Base-by-base conservation (phyloP, 2,797 vertebrate genomes). In the Brachyalestes nurse region DNA sequence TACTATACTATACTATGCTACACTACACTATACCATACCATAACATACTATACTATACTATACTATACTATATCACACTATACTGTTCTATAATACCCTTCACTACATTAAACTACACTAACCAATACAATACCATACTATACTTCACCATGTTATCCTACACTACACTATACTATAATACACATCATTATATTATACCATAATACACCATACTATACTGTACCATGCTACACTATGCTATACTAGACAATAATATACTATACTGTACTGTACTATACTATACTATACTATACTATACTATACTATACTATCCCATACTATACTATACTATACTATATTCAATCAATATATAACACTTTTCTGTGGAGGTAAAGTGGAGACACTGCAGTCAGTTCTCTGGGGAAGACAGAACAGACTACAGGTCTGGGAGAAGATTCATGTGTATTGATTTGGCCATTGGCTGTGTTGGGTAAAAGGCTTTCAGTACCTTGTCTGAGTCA, bases 401-500 rank as follows among this genome's bases (percentile, higher is more conserved):
- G 45, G 12, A 47, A 57, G 6, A 8, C 19, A 60, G n/a, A 23
- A n/a, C 10, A 60, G 57, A 60, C n/a, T 64, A 64, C 25, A 64
- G 9, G 70, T 82, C 81, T 80, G 72, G 42, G 78, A 65, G 65
- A 60, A 62, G 57, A 69, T 64, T 65, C 42, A 40, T 72, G 47
- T 51, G 81, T 89, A 93, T 93, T 87, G 90, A 93, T 92, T 84
- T 61, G 80, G 86, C 80, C 82, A 86, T 86, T 83, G 5, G 86
- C 91, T 92, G 91, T 82, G 90, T 90, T 45, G n/a, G 53, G 58
- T n/a, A 87, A 92, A 90, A 91, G 81, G 87, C 90, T 92, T 92
- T 93, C 92, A 93, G 89, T 92, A 92, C 92, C 92, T 93, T 93
- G 93, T 82, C 77, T 77, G 84, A 86, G 45, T 82, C 87, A 83